Percentiles rank a stretch among this genome's conserved stretches.
Evolutionary conservation across 2,797 vertebrate genomes (phyloP).

Genomic region (Myotis findleyi): DNA sequence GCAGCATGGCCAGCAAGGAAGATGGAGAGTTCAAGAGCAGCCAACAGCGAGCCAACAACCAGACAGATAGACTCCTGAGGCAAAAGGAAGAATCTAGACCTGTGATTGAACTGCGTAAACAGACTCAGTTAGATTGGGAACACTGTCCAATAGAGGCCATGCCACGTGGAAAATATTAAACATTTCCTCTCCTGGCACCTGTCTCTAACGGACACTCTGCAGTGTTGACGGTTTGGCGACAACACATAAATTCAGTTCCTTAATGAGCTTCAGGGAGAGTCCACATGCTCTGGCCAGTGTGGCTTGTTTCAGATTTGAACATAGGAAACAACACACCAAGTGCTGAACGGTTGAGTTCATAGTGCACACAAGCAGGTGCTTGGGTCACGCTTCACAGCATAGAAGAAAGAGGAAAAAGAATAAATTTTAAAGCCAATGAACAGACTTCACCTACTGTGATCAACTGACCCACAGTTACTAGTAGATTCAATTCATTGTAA

Average conservation of each 20-base stretch:
- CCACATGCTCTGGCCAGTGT: neutral
- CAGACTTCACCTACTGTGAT: neutral
- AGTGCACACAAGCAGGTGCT: constrained; percentile 43
- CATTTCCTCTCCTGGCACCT: constrained; percentile 70
- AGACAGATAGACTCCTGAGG: neutral
- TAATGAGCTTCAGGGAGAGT: constrained; percentile 28
- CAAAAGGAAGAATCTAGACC: neutral
- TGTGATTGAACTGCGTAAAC: neutral
- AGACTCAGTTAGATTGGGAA: constrained; percentile 6
- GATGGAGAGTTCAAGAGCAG: neutral
- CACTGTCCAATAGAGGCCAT: neutral
- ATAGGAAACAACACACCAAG: neutral
- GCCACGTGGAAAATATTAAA: constrained; percentile 61
- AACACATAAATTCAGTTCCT: constrained; percentile 34
- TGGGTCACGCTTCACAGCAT: neutral
- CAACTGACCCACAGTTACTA: neutral
- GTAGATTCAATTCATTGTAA: neutral
- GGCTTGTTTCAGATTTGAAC: constrained; percentile 59
- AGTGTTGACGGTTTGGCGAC: constrained; percentile 2
- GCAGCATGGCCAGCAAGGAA: neutral
- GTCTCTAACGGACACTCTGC: constrained; percentile 35
- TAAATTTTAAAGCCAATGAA: constrained; percentile 16
- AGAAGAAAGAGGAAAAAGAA: constrained; percentile 25
- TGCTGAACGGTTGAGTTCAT: neutral
- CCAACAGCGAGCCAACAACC: rapidly evolving